Evolutionary conservation across 2,888 invertebrate genomes (phyloP), one percentile per base, ranked within the genome.

Genomic region (Polydesmus complanatus): DNA sequence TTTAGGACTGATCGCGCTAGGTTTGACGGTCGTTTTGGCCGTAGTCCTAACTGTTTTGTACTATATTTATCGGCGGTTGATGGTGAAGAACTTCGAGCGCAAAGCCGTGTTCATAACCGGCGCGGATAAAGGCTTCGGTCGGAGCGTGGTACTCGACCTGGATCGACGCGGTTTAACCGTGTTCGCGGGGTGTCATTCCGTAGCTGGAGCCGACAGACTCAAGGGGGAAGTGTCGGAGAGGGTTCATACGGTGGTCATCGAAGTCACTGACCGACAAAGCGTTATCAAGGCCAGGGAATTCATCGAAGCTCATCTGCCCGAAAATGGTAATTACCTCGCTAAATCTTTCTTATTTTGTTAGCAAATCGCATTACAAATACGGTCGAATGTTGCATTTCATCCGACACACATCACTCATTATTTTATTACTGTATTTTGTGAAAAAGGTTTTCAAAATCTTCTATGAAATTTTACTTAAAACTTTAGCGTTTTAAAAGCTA

Each of bases 91-190:
- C 48, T 60, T 54, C 11, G 21, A n/a, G 25, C 18, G 54, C 1
- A 60, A 60, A 60, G 27, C 47, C 25, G 61, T 61, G n/a, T 61
- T 61, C 19, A 51, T 61, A 14, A 61, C 61, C 5, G 61, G 61
- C 3, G n/a, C 37, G 1, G 61, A 61, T 27, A 56, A 61, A 22
- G 61, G 61, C 11, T 50, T 61, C 21, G 61, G 61, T 14, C 19
- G 49, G 11, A 26, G 49, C 21, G 3, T 61, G 26, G 61, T 49
- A 21, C 56, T 61, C n/a, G 61, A 56, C 19, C 27, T 61, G 61
- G 56, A 56, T 22, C 19, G 56, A 18, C 21, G 27, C 14, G 61
- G 61, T 22, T 23, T 61, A 27, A 48, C 52, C 11, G 61, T 61
- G 21, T 61, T 55, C 23, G 61, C 56, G n/a, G 61, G 61, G 11